Percentiles rank a stretch among this genome's conserved stretches.
Evolutionary conservation across 2,113 vertebrate genomes (phyloP).

Genomic region (Girardinichthys multiradiatus): DNA sequence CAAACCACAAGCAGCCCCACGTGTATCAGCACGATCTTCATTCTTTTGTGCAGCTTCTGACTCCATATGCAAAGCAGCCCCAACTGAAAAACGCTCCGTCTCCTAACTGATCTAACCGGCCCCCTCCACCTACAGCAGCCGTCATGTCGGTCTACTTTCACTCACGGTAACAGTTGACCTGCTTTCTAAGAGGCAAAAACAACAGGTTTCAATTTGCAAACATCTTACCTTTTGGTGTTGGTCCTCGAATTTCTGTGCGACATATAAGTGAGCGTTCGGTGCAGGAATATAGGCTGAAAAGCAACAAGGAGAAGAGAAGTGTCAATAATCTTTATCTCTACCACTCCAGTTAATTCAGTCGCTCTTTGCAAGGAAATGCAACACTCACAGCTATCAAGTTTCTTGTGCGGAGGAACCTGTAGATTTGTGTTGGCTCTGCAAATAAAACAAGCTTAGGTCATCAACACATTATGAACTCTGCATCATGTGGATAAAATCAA

Average conservation of each 20-base stretch:
- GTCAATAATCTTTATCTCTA: not conserved
- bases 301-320: slow-evolving; percentile 1
- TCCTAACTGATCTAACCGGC: not conserved
- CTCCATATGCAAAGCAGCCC: slow-evolving; percentile 63
- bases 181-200: slow-evolving; percentile 14
- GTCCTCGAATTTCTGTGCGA: slow-evolving; percentile 95
- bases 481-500: not conserved
- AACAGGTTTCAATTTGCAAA: fast-evolving
- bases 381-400: slow-evolving; percentile 97
- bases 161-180: slow-evolving; percentile 18
- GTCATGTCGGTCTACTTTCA: slow-evolving; percentile 12
- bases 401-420: slow-evolving; percentile 96
- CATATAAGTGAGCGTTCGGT: slow-evolving; percentile 98
- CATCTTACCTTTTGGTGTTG: slow-evolving; percentile 90
- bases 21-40: slow-evolving; percentile 19
- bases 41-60: slow-evolving; percentile 14
- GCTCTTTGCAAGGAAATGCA: not conserved
- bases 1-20: slow-evolving; percentile 9
- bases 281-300: slow-evolving; percentile 96
- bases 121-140: slow-evolving; percentile 16
- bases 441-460: slow-evolving; percentile 39
- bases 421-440: slow-evolving; percentile 98
- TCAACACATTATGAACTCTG: not conserved
- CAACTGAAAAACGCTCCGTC: slow-evolving; percentile 52
- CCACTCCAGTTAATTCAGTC: not conserved